A percentile compares a stretch with the other conserved stretches of the same genome.
phyloP scores from a whole-genome alignment of 2,113 vertebrate species.

The human (Homo sapiens) region DNA sequence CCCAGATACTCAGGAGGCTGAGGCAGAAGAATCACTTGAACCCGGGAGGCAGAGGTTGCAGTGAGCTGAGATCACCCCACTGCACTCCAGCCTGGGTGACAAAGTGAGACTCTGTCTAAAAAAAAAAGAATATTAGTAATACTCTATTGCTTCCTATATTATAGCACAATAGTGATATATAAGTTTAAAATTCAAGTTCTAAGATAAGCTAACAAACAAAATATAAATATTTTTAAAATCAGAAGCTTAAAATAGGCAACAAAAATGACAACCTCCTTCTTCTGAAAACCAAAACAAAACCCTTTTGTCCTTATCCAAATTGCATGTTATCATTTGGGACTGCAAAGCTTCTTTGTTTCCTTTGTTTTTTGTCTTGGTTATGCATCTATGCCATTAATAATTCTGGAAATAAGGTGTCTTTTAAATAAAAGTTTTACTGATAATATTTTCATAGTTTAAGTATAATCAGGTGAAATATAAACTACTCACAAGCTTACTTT shows the following conservation, averaged over 20 bases:
- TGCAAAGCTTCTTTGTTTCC: background rate
- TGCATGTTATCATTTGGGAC: background rate
- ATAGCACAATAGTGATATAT: background rate
- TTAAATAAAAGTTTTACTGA: background rate
- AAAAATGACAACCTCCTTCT: background rate
- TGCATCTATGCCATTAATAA: background rate
- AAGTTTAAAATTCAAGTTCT: slow-evolving; percentile 17
- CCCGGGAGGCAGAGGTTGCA: too few species aligned
- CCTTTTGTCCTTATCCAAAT: background rate
- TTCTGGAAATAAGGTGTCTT: background rate
- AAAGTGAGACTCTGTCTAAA: too few species aligned
- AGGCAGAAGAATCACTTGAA: too few species aligned
- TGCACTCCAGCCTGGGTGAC: too few species aligned
- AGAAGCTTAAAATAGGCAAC: background rate
- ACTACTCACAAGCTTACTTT: background rate
- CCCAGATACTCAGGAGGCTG: too few species aligned
- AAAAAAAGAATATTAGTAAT: background rate
- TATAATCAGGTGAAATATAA: background rate
- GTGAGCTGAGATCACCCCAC: too few species aligned
- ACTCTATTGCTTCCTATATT: background rate
- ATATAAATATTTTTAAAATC: background rate
- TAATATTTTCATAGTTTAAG: background rate
- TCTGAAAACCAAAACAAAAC: background rate
- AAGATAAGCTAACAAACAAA: background rate
- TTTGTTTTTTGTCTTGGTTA: background rate